phyloP scores from a whole-genome alignment of 1,140 invertebrate species.

The Agrilus planipennis region DNA sequence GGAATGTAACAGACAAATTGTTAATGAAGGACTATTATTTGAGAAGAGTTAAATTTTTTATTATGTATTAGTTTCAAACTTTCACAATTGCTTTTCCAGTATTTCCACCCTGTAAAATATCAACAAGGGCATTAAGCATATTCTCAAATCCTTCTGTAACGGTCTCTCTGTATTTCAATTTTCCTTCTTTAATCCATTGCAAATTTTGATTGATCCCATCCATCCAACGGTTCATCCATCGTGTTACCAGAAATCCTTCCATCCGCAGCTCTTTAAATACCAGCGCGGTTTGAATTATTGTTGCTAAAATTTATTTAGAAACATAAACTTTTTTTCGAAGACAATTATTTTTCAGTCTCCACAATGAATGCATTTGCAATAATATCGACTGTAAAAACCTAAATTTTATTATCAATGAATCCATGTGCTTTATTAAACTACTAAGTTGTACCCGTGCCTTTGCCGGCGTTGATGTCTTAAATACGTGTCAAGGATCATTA shows the following conservation, averaged over 20 bases:
- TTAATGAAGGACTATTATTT: no score
- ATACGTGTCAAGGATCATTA: no score
- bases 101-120: slow-evolving; percentile 47
- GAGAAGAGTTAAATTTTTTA: background rate
- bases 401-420: no score
- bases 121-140: slow-evolving; percentile 47
- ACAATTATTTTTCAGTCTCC: no score
- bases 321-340: background rate
- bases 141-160: slow-evolving; percentile 50
- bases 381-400: no score
- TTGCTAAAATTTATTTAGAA: slow-evolving; percentile 28
- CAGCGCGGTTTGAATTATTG: slow-evolving; percentile 40
- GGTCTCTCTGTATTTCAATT: slow-evolving; percentile 47
- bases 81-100: slow-evolving; percentile 48
- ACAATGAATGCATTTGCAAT: no score
- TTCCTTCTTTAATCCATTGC: slow-evolving; percentile 43
- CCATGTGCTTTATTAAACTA: no score
- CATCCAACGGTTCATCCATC: slow-evolving; percentile 37
- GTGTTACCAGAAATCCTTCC: slow-evolving; percentile 45
- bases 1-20: no score
- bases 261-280: slow-evolving; percentile 43
- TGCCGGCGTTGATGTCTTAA: no score
- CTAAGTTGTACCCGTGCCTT: no score
- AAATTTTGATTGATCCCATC: slow-evolving; percentile 45
- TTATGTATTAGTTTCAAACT: slow-evolving; percentile 4